Conservation (phyloP, 2,797 vertebrate genomes). For the Sarcophilus harrisii region DNA sequence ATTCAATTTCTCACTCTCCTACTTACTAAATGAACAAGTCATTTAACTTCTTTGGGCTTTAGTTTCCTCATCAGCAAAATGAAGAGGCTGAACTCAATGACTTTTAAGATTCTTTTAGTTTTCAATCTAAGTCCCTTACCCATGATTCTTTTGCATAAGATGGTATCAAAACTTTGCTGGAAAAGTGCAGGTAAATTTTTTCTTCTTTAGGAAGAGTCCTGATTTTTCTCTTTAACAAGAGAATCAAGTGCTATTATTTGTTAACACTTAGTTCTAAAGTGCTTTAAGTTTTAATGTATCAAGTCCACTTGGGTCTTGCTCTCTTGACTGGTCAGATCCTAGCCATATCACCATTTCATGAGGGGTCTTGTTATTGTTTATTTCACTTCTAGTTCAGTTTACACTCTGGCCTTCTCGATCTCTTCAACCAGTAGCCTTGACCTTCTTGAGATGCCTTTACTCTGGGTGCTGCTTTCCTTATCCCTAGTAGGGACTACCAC, state of each 20-base stretch:
- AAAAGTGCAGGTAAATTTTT: neutral
- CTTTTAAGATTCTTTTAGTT: neutral
- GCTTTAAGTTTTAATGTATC: neutral
- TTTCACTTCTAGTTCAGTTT: neutral
- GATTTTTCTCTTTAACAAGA: neutral
- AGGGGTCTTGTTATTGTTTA: neutral
- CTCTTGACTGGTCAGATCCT: neutral
- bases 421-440: neutral
- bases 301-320: neutral
- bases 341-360: neutral
- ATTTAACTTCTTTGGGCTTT: neutral
- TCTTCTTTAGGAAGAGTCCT: neutral
- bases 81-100: neutral
- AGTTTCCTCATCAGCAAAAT: neutral
- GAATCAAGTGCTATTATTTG: neutral
- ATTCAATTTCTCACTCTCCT: conserved; percentile 11
- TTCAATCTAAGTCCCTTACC: neutral
- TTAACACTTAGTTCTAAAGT: neutral
- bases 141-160: neutral
- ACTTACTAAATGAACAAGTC: neutral
- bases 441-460: neutral
- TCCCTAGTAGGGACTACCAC: neutral
- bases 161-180: conserved; percentile 18
- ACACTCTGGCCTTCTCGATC: neutral
- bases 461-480: neutral